Conservation (phyloP, 1,140 invertebrate genomes). For the Euglossa dilemma region DNA sequence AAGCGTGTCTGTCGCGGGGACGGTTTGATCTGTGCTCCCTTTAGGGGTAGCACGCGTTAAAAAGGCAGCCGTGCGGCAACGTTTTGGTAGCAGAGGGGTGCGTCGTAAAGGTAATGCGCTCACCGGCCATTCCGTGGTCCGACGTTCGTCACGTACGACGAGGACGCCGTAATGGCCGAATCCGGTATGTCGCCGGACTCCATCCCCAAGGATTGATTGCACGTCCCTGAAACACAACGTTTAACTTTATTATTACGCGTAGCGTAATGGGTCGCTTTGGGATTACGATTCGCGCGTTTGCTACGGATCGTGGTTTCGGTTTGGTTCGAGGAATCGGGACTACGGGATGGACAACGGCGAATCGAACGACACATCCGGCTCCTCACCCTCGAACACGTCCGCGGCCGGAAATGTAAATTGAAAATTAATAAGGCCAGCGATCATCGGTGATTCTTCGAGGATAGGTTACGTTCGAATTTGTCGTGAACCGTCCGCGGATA, state of each 20-base stretch:
- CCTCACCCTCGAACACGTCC: no score
- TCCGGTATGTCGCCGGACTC: constrained; percentile 86
- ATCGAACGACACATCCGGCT: neutral
- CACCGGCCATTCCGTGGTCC: constrained; percentile 87
- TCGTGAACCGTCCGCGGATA: neutral
- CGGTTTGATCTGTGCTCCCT: constrained; percentile 16
- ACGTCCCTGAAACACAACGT: constrained; percentile 82
- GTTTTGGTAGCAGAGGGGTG: neutral
- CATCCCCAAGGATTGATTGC: constrained; percentile 86
- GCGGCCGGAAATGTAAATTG: constrained; percentile 10
- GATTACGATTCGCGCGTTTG: neutral
- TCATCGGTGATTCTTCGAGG: neutral
- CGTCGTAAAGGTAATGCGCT: constrained; percentile 66
- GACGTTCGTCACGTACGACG: constrained; percentile 86
- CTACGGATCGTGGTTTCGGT: neutral
- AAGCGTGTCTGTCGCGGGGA: constrained; percentile 36
- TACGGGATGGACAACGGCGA: neutral
- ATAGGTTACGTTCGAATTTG: neutral
- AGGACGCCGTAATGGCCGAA: constrained; percentile 85
- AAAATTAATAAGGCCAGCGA: constrained; percentile 4
- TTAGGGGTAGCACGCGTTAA: constrained; percentile 21
- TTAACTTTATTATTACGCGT: constrained; percentile 13
- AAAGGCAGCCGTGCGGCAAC: constrained; percentile 19
- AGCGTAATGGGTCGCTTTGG: no score
- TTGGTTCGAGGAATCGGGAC: neutral